Percentiles rank a stretch among this genome's conserved stretches.
phyloP scores from a whole-genome alignment of 2,113 vertebrate genomes.

The Pollimyrus isidori region DNA sequence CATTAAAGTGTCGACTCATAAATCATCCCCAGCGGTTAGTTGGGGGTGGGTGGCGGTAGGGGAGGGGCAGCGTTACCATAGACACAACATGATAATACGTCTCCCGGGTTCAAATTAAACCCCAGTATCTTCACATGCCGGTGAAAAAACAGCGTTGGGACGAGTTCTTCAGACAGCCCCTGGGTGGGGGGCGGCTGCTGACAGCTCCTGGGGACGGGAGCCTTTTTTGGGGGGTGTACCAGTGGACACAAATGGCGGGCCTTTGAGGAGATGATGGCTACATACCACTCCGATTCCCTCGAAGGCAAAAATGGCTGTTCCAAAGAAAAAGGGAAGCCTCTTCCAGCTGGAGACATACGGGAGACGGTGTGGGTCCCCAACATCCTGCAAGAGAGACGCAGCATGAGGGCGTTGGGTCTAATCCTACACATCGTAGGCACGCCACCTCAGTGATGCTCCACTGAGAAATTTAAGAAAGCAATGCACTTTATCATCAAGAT shows the following conservation, averaged over 20 bases:
- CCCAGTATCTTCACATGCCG: background rate
- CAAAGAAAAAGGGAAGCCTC: slow-evolving; percentile 77
- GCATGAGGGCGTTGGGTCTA: background rate
- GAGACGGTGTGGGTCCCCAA: slow-evolving; percentile 58
- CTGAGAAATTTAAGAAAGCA: background rate
- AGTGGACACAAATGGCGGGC: background rate
- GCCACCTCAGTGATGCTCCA: background rate
- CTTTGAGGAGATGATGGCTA: background rate
- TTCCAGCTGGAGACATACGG: slow-evolving; percentile 64
- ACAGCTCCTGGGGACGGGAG: background rate
- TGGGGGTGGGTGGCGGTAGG: background rate
- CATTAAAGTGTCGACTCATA: slow-evolving; percentile 15
- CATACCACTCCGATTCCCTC: slow-evolving; percentile 83
- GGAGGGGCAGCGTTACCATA: background rate
- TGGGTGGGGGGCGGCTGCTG: background rate
- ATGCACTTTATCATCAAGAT: background rate
- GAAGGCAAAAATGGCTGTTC: slow-evolving; percentile 79
- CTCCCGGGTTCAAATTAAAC: slow-evolving; percentile 5
- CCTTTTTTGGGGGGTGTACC: background rate
- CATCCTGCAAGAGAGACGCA: slow-evolving; percentile 50
- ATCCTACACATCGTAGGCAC: background rate
- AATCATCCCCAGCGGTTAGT: slow-evolving; percentile 13
- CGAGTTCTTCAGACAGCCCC: background rate
- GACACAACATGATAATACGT: background rate
- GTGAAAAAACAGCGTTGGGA: background rate